phyloP scores from a whole-genome alignment of 2,888 invertebrate genomes.

The Fragum fragum region DNA sequence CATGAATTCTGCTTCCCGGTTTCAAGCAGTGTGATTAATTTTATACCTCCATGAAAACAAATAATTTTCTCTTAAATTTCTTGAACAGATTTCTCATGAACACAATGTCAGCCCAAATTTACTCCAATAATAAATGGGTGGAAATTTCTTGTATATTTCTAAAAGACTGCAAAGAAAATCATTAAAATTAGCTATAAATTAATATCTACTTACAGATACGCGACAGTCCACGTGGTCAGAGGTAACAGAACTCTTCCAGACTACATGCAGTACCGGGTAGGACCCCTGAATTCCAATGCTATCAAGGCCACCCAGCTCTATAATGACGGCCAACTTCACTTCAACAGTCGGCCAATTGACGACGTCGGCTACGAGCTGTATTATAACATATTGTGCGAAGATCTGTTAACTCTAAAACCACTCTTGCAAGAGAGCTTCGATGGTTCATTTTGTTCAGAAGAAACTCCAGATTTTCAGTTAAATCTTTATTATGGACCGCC shows the following conservation, averaged over 20 bases:
- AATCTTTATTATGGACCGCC: constrained; percentile 30
- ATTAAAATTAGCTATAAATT: not conserved
- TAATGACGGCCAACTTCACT: constrained; percentile 53
- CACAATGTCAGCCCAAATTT: too few species aligned
- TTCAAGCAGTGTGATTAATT: too few species aligned
- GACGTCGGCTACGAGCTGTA: constrained; percentile 62
- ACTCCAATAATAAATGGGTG: too few species aligned
- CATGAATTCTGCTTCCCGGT: too few species aligned
- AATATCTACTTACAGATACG: constrained; percentile 45
- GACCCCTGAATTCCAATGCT: constrained; percentile 46
- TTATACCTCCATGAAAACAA: too few species aligned
- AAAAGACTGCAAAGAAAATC: not conserved
- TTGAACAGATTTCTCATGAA: too few species aligned
- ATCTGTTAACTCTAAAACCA: constrained; percentile 47
- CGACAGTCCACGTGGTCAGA: constrained; percentile 59
- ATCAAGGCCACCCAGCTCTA: constrained; percentile 48
- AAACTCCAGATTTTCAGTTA: constrained; percentile 33
- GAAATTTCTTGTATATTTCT: not conserved
- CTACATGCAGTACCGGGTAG: constrained; percentile 67
- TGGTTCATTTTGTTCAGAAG: constrained; percentile 51
- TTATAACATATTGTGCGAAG: constrained; percentile 43
- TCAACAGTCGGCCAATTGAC: constrained; percentile 67
- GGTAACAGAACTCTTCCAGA: constrained; percentile 59
- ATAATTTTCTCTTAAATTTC: not conserved
- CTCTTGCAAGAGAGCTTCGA: constrained; percentile 66